phyloP scores from a whole-genome alignment of 1,140 invertebrate genomes.

The Planococcus citri region DNA sequence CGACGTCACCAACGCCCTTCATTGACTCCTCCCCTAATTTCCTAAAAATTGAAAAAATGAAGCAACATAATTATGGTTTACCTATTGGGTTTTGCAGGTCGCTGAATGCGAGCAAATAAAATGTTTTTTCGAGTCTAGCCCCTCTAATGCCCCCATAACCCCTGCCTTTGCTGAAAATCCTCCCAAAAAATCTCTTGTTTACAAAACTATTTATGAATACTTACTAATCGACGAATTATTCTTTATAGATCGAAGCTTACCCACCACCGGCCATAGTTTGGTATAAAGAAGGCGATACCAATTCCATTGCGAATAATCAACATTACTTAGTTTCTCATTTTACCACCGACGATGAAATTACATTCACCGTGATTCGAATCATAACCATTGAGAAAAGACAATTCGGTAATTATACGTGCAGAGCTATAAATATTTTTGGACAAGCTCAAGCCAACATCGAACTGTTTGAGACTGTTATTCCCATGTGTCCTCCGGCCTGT shows the following conservation, averaged over 20 bases:
- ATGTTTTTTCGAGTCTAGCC: no score
- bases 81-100: no score
- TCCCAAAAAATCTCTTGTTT: no score
- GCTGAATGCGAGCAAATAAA: no score
- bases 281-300: slow-evolving; percentile 66
- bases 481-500: slow-evolving; percentile 84
- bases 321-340: slow-evolving; percentile 82
- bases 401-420: slow-evolving; percentile 74
- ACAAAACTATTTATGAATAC: no score
- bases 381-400: slow-evolving; percentile 84
- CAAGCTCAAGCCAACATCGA: slow-evolving; percentile 59
- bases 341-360: slow-evolving; percentile 77
- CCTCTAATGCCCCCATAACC: no score
- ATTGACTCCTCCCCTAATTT: no score
- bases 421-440: slow-evolving; percentile 78
- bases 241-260: slow-evolving; percentile 60
- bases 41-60: no score
- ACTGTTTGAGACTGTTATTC: slow-evolving; percentile 77
- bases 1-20: no score
- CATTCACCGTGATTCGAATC: slow-evolving; percentile 73
- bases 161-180: no score
- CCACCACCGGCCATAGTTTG: slow-evolving; percentile 77
- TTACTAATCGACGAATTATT: neutral
- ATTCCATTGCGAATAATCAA: slow-evolving; percentile 71
- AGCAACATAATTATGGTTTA: no score